Evolutionary conservation across 2,797 vertebrate species (phyloP).

Genomic region (Spinibarbus caldwelli): DNA sequence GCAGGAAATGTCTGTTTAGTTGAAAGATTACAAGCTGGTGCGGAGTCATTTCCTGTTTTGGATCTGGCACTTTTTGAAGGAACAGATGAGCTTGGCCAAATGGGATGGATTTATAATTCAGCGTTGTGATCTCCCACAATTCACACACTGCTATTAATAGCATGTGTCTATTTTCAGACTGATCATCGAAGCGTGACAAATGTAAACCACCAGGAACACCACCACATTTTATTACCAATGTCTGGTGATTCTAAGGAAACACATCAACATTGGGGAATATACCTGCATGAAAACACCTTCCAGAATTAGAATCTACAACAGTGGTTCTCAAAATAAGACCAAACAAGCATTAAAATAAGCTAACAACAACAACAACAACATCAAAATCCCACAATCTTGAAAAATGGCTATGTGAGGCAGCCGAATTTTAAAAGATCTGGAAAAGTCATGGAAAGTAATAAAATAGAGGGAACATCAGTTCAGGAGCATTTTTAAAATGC

Average conservation of each 20-base stretch:
- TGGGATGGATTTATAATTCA: slow-evolving; percentile 53
- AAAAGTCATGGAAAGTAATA: not conserved
- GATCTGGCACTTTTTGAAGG: slow-evolving; percentile 52
- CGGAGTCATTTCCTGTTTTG: slow-evolving; percentile 69
- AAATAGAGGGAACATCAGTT: not conserved
- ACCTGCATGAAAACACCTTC: not conserved
- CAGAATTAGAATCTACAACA: not conserved
- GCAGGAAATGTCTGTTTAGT: slow-evolving; percentile 71
- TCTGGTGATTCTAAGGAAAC: not conserved
- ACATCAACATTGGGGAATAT: not conserved
- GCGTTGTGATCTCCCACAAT: slow-evolving; percentile 33
- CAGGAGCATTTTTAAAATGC: not conserved
- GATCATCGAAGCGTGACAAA: slow-evolving; percentile 42
- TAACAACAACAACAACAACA: not conserved
- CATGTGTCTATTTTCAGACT: slow-evolving; percentile 44
- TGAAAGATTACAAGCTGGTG: slow-evolving; percentile 67
- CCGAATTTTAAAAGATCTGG: not conserved
- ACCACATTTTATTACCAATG: slow-evolving; percentile 5
- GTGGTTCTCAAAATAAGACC: not conserved
- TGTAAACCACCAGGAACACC: not conserved
- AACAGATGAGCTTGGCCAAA: slow-evolving; percentile 46
- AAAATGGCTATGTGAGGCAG: not conserved
- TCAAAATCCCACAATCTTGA: not conserved
- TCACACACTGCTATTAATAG: slow-evolving; percentile 59
- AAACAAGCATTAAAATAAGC: not conserved